Evolutionary conservation across 2,113 vertebrate species (phyloP).

Genomic region (Mesembrinibis cayennensis): DNA sequence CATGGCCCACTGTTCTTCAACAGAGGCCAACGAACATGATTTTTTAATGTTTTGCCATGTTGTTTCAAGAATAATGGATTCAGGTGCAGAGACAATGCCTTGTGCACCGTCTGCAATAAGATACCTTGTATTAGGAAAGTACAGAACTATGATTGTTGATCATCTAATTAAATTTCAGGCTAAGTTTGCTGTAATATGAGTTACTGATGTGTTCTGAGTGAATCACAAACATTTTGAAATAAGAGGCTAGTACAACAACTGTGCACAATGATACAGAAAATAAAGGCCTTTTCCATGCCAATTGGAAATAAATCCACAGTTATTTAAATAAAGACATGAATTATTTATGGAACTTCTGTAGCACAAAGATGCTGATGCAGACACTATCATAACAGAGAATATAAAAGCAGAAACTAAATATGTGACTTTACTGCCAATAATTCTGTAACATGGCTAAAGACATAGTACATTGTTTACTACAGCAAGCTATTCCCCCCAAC

Average conservation of each 20-base stretch:
- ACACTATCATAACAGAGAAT: neutral
- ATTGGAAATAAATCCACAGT: constrained; percentile 30
- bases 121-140: neutral
- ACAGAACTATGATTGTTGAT: neutral
- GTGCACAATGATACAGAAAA: constrained; percentile 15
- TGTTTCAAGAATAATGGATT: neutral
- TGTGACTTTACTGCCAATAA: neutral
- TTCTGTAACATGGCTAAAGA: neutral
- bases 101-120: neutral
- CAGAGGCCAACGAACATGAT: neutral
- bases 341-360: constrained; percentile 14
- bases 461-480: neutral
- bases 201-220: neutral
- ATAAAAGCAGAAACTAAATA: constrained; percentile 1
- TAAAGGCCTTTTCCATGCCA: constrained; percentile 11
- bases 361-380: constrained; percentile 5
- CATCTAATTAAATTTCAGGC: constrained; percentile 22
- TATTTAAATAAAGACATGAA: constrained; percentile 38
- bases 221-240: constrained; percentile 18
- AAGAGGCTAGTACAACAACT: neutral
- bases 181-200: neutral
- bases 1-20: neutral
- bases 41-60: neutral
- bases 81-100: neutral
- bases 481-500: neutral